Percentiles rank a stretch among this genome's conserved stretches.
Conservation (phyloP, 2,797 vertebrate genomes). For the Enteromius mattozi region DNA sequence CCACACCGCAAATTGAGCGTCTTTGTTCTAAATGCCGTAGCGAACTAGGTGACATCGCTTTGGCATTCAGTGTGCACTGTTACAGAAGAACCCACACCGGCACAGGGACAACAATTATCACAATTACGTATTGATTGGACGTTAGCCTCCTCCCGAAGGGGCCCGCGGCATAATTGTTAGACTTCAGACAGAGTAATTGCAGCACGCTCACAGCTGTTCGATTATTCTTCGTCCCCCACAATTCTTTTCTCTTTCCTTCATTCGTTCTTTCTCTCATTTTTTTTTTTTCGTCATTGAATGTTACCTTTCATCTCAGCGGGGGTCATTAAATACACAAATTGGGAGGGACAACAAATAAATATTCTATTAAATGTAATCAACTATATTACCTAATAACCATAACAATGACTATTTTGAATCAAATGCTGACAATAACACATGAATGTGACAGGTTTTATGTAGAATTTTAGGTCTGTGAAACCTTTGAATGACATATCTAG, state of each 20-base stretch:
- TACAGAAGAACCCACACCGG: constrained; percentile 68
- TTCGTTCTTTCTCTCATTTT: constrained; percentile 30
- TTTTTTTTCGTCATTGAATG: constrained; percentile 63
- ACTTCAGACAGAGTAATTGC: constrained; percentile 82
- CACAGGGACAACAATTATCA: constrained; percentile 79
- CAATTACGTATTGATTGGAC: constrained; percentile 84
- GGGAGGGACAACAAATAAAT: constrained; percentile 67
- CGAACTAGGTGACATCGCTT: constrained; percentile 59
- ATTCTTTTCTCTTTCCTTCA: constrained; percentile 70
- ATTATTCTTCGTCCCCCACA: constrained; percentile 77
- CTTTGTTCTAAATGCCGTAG: constrained; percentile 71
- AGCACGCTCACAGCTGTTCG: constrained; percentile 77
- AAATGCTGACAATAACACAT: not conserved
- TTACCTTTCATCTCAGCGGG: constrained; percentile 67
- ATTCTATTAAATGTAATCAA: constrained; percentile 58
- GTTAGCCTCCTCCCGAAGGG: constrained; percentile 71
- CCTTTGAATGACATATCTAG: not conserved
- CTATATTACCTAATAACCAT: constrained; percentile 33
- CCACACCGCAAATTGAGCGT: constrained; percentile 52
- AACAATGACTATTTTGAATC: constrained; percentile 32
- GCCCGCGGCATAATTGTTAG: constrained; percentile 80
- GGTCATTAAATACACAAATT: constrained; percentile 69
- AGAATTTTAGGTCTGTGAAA: not conserved
- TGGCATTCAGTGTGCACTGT: constrained; percentile 67
- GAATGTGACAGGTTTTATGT: not conserved